A percentile compares a stretch with the other conserved stretches of the same genome.
Evolutionary conservation across 2,888 invertebrate species (phyloP).

Genomic region (Tipula lateralis): DNA sequence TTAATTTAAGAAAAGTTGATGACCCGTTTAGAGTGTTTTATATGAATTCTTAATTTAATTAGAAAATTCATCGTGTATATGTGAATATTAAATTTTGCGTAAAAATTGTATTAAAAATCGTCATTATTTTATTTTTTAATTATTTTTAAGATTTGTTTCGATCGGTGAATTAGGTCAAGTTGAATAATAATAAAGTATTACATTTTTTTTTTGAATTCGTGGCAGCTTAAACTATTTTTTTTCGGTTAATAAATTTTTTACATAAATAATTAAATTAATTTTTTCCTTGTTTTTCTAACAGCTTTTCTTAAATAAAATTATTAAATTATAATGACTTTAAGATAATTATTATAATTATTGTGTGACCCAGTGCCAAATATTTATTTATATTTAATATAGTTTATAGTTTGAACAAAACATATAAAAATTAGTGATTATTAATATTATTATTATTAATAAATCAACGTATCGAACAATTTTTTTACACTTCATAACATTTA

Average conservation of each 20-base stretch:
- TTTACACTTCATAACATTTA: neutral
- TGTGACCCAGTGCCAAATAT: constrained; percentile 26
- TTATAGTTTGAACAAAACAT: neutral
- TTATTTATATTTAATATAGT: neutral
- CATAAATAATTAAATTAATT: neutral
- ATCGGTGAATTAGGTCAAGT: constrained; percentile 27
- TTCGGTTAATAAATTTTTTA: neutral
- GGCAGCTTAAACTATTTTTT: neutral
- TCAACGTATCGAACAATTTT: neutral
- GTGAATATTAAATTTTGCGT: neutral
- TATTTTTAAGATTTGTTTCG: neutral
- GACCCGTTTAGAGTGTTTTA: neutral
- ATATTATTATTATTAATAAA: neutral
- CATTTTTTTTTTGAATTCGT: constrained; percentile 14
- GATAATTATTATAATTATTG: neutral
- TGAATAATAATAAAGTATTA: constrained; percentile 3
- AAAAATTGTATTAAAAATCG: neutral
- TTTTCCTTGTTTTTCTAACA: neutral
- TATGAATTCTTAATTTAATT: neutral
- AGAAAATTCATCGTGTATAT: neutral
- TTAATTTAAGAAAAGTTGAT: neutral
- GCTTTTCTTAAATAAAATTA: constrained; percentile 27
- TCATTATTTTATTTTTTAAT: neutral
- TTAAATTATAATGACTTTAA: neutral
- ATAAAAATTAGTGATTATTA: neutral